Base-by-base conservation (phyloP, 2,888 invertebrate species). In the Ecliptopera silaceata region DNA sequence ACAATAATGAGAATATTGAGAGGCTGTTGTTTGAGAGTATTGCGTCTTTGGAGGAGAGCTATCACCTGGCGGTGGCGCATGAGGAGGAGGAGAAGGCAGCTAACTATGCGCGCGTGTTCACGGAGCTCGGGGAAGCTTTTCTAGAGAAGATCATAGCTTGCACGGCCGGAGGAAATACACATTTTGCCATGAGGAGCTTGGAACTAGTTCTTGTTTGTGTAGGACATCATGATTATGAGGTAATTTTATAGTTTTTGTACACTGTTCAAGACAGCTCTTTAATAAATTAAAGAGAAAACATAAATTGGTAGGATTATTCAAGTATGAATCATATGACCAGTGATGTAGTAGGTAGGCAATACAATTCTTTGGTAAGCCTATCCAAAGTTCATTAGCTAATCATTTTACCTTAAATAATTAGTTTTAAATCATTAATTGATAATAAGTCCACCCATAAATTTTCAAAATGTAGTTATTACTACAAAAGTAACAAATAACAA, bases 161-260 rank as follows among this genome's bases (percentile, higher is more conserved):
- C 53, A 91, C 92, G 39, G 92, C 93, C 10, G 92, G 93, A 64
- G 92, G 93, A 6, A 82, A 86, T 57, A 92, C 93, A 15, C 96
- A 97, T 83, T 96, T 95, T 86, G 95, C 96, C 0, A 91, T 98
- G 62, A 95, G 96, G 79, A 95, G 97, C 2, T 90, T 99, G 59
- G 98, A 99, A 79, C 91, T 98, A 66, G 95, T 98, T 8, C 91
- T 99, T 43, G 94, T 96, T 32, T 98, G 99, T 86, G 97, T 98
- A 8, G 98, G 98, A 0, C 98, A 99, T 91, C 98, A 98, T 85
- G 98, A 99, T 82, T 99, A 98, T 88, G 98, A 99, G 93, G 97
- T 89, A 73, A 75, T 66, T 49, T 29, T 13, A 26, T 6, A 26
- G 26, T 26, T 8, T 26, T n/a, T n/a, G n/a, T n/a, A n/a, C n/a